Evolutionary conservation across 2,888 invertebrate genomes (phyloP).

Genomic region (Adela reaumurella): DNA sequence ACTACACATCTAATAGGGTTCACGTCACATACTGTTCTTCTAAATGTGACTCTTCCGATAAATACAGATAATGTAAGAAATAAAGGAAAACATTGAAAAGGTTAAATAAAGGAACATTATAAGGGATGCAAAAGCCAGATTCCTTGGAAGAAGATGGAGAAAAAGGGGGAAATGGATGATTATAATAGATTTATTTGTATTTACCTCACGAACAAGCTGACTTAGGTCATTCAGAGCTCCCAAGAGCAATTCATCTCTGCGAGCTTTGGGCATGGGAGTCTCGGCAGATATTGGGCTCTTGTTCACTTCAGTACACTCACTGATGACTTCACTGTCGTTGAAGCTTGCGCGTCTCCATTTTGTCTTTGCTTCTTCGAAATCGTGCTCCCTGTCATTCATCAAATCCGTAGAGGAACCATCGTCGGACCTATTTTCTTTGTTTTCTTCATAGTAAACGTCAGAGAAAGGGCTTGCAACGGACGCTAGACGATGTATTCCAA

Average conservation of each 20-base stretch:
- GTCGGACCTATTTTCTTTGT: conserved; percentile 50
- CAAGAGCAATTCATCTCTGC: conserved; percentile 29
- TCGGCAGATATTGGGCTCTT: conserved; percentile 18
- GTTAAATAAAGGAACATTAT: too few species aligned
- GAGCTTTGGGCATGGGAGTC: conserved; percentile 4
- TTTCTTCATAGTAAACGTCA: conserved; percentile 32
- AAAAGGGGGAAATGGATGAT: too few species aligned
- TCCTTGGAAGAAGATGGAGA: too few species aligned
- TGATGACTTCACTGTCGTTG: conserved; percentile 26
- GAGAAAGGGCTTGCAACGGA: conserved; percentile 15
- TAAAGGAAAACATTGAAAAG: too few species aligned
- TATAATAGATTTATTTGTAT: too few species aligned
- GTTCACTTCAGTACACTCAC: conserved; percentile 26
- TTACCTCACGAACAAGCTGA: conserved; percentile 49
- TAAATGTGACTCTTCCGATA: too few species aligned
- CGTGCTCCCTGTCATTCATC: conserved; percentile 23
- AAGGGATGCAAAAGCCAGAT: too few species aligned
- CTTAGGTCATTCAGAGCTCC: conserved; percentile 51
- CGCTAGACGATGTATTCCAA: conserved; percentile 33
- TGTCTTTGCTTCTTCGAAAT: conserved; percentile 7
- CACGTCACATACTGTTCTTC: too few species aligned
- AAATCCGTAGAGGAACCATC: conserved; percentile 34
- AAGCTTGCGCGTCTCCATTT: conserved; percentile 32
- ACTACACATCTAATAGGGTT: too few species aligned
- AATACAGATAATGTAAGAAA: too few species aligned